Percentiles rank a stretch among this genome's conserved stretches.
Conservation (phyloP, 2,797 vertebrate species). For the Saguinus oedipus region DNA sequence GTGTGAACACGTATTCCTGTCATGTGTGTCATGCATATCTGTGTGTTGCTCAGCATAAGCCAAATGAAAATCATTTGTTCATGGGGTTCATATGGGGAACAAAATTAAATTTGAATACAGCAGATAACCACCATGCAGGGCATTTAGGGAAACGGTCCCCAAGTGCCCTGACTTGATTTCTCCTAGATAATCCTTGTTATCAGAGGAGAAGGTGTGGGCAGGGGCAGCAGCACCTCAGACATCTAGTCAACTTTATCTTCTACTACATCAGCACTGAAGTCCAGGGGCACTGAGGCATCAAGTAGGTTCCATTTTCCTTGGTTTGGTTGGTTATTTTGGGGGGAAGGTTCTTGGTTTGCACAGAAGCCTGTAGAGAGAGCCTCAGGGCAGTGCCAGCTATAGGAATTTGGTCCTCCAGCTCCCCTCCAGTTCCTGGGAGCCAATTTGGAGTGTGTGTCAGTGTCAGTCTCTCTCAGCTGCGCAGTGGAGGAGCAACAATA, state of each 20-base stretch:
- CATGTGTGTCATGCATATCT: not conserved
- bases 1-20: not conserved
- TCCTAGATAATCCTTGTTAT: not conserved
- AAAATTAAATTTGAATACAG: not conserved
- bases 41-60: not conserved
- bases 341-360: not conserved
- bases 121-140: not conserved
- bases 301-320: not conserved
- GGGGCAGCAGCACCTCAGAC: not conserved
- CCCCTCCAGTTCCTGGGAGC: not conserved
- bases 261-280: not conserved
- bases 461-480: not conserved
- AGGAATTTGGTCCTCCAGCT: not conserved
- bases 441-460: too few species aligned
- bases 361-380: not conserved
- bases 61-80: not conserved
- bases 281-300: too few species aligned
- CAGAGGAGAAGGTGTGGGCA: not conserved
- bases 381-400: too few species aligned
- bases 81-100: not conserved
- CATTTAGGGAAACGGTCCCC: not conserved
- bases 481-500: not conserved
- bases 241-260: not conserved
- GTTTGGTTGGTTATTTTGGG: not conserved
- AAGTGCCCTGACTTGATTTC: not conserved